Percentiles rank a stretch among this genome's conserved stretches.
phyloP scores from a whole-genome alignment of 1,140 invertebrate species.

The Manduca sexta region DNA sequence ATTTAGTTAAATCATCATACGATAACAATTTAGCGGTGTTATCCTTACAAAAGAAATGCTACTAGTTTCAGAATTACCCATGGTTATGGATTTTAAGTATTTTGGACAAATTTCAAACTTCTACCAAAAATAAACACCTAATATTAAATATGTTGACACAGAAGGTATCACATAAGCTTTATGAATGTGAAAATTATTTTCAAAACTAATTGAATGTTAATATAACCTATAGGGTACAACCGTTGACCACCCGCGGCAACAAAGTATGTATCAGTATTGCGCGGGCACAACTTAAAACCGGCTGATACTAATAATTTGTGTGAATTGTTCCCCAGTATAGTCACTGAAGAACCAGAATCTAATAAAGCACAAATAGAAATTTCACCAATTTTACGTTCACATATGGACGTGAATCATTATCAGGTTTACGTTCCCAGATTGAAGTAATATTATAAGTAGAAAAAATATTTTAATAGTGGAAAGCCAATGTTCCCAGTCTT shows the following conservation, averaged over 20 bases:
- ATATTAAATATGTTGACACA: conserved; percentile 6
- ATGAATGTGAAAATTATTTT: background rate
- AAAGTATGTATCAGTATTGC: background rate
- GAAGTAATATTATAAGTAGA: background rate
- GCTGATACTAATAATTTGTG: too few relatives aligned
- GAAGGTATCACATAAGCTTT: background rate
- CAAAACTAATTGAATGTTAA: conserved; percentile 1
- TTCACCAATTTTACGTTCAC: background rate
- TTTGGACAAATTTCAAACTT: conserved; percentile 7
- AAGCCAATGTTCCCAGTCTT: too few relatives aligned
- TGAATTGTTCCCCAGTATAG: too few relatives aligned
- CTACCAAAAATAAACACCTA: conserved; percentile 17
- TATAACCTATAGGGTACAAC: conserved; percentile 9
- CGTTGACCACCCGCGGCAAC: conserved; percentile 6
- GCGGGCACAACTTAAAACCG: too few relatives aligned
- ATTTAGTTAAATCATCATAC: background rate
- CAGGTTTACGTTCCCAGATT: background rate
- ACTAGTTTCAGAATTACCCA: background rate
- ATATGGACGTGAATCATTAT: background rate
- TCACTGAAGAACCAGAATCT: too few relatives aligned
- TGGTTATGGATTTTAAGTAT: conserved; percentile 1
- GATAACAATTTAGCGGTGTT: background rate
- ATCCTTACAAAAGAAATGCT: background rate
- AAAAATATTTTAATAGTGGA: too few relatives aligned
- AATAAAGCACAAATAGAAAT: too few relatives aligned